phyloP scores from a whole-genome alignment of 2,113 vertebrate genomes.

The Plectropomus leopardus region DNA sequence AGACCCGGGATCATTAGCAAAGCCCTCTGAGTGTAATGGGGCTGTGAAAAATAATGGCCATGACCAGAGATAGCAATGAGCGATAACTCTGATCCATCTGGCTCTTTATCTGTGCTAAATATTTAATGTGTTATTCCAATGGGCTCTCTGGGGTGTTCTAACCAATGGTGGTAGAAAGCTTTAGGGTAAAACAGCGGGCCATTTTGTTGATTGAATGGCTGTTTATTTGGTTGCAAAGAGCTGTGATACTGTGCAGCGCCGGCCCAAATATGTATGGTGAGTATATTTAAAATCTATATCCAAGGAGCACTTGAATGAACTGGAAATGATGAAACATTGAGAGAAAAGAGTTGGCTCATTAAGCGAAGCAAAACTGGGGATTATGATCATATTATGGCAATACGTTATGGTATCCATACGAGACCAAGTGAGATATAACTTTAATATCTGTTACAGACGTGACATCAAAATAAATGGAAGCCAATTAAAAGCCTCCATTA shows the following conservation, averaged over 20 bases:
- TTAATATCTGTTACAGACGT: conserved; percentile 27
- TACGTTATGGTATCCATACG: conserved; percentile 28
- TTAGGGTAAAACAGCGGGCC: conserved; percentile 72
- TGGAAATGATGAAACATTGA: conserved; percentile 2
- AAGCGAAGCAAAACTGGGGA: conserved; percentile 19
- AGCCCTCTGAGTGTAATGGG: conserved; percentile 80
- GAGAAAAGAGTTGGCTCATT: conserved; percentile 26
- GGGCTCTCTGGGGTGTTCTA: conserved; percentile 76
- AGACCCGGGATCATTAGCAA: conserved; percentile 79
- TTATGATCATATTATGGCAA: conserved; percentile 24
- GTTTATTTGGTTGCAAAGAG: conserved; percentile 71
- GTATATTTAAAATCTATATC: conserved; percentile 38
- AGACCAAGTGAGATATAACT: conserved; percentile 25
- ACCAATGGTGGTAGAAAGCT: conserved; percentile 73
- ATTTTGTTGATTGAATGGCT: conserved; percentile 75
- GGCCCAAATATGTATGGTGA: conserved; percentile 40
- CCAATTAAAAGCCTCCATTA: conserved; percentile 16
- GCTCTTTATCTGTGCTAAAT: conserved; percentile 81
- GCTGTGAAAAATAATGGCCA: conserved; percentile 81
- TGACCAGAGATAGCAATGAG: conserved; percentile 82
- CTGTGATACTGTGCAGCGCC: conserved; percentile 19
- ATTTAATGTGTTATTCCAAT: conserved; percentile 82
- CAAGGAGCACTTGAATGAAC: conserved; percentile 34
- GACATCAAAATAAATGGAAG: neutral
- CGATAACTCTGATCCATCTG: conserved; percentile 80